Conservation (phyloP, 2,888 invertebrate species). For the Tachina fera region DNA sequence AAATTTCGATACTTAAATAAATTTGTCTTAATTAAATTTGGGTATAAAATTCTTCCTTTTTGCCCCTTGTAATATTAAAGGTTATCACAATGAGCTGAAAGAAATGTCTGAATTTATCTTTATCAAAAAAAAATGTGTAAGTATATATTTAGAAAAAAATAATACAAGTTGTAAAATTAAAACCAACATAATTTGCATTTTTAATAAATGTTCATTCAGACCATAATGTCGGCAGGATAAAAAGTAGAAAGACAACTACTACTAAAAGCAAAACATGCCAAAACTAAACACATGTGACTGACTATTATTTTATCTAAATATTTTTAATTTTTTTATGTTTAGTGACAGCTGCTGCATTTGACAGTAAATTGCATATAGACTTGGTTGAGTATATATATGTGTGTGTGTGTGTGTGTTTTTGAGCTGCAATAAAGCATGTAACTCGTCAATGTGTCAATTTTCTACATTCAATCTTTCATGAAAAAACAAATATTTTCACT, state of each 20-base stretch:
- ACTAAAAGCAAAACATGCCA: slow-evolving; percentile 20
- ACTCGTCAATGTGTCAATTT: slow-evolving; percentile 70
- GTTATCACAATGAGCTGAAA: neutral
- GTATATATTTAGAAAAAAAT: slow-evolving; percentile 1
- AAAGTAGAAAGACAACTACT: slow-evolving; percentile 17
- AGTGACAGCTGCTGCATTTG: slow-evolving; percentile 76
- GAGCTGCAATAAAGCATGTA: slow-evolving; percentile 50
- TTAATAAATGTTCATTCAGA: slow-evolving; percentile 56
- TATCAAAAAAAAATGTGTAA: slow-evolving; percentile 12
- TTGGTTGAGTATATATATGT: slow-evolving; percentile 1
- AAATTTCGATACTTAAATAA: too few species aligned
- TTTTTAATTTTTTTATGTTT: slow-evolving; percentile 2
- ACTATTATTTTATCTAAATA: slow-evolving; percentile 1
- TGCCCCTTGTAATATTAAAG: neutral
- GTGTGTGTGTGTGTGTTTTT: neutral
- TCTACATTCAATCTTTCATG: slow-evolving; percentile 66
- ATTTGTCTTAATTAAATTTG: too few species aligned
- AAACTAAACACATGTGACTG: slow-evolving; percentile 27
- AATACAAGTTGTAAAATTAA: slow-evolving; percentile 55
- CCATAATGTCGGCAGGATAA: slow-evolving; percentile 38
- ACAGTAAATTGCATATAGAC: slow-evolving; percentile 70
- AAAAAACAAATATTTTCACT: slow-evolving; percentile 61
- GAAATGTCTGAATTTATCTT: neutral
- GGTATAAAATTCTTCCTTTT: too few species aligned
- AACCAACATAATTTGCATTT: slow-evolving; percentile 70